Evolutionary conservation across 2,888 invertebrate species (phyloP).

Genomic region (Nomada lathburiana): DNA sequence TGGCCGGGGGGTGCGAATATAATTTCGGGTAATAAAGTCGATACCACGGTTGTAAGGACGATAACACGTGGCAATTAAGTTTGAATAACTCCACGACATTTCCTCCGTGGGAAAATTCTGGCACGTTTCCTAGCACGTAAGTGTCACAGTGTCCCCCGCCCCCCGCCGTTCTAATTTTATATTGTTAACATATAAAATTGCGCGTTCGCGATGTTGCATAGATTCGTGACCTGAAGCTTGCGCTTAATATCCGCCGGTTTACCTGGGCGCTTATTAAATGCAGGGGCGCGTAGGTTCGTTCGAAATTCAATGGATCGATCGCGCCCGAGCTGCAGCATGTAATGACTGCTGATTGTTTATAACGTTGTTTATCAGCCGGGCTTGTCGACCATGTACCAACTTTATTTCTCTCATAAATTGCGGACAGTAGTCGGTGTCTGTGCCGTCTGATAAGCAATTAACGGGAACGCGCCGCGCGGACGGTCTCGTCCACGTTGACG

Average conservation of each 20-base stretch:
- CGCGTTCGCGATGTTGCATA: constrained; percentile 33
- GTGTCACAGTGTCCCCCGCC: no score
- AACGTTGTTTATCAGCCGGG: constrained; percentile 65
- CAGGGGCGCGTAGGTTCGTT: constrained; percentile 16
- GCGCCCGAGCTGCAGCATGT: constrained; percentile 35
- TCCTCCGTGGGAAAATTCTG: neutral
- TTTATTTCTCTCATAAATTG: constrained; percentile 59
- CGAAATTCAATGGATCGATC: constrained; percentile 51
- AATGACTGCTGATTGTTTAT: constrained; percentile 68
- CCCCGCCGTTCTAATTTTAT: no score
- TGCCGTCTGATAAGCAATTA: constrained; percentile 69
- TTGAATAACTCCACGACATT: neutral
- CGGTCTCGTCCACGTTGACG: neutral
- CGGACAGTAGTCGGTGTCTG: constrained; percentile 43
- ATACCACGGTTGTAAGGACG: constrained; percentile 32
- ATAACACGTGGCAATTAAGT: constrained; percentile 36
- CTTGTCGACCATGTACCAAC: constrained; percentile 49
- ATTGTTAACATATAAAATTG: no score
- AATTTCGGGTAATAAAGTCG: constrained; percentile 42
- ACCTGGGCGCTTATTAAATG: constrained; percentile 42
- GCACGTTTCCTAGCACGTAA: neutral
- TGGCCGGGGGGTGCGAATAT: constrained; percentile 41
- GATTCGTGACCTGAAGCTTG: constrained; percentile 64
- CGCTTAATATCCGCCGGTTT: constrained; percentile 42
- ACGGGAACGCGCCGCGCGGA: constrained; percentile 60